These are phyloP conservation scores for Uria aalge DNA, from an alignment of 2,113 vertebrate species.

Conservation along the genomic window DNA sequence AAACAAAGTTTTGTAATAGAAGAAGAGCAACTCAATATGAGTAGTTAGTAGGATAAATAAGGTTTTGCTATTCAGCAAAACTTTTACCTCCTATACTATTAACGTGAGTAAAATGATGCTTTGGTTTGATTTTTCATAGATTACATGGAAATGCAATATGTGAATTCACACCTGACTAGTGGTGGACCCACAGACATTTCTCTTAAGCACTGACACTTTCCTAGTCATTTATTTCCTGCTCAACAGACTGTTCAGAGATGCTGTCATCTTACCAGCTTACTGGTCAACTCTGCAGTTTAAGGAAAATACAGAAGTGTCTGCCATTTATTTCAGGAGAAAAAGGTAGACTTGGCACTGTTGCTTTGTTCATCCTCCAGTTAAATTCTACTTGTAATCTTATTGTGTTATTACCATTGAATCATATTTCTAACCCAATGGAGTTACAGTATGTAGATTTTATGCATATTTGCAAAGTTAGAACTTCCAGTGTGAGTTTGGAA, in stretches of 20 bases:
- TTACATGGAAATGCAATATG: neutral
- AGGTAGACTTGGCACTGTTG: neutral
- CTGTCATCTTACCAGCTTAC: neutral
- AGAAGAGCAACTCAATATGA: neutral
- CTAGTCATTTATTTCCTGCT: neutral
- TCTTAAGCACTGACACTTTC: neutral
- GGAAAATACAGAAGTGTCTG: neutral
- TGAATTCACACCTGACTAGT: neutral
- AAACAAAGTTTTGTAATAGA: neutral
- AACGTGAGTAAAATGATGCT: neutral
- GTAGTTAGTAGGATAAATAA: neutral
- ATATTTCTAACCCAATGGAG: neutral
- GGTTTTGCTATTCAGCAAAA: neutral
- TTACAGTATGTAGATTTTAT: neutral
- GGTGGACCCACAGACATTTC: neutral
- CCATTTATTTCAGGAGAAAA: neutral
- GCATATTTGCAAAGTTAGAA: neutral
- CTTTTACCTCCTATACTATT: neutral
- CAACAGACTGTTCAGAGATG: neutral
- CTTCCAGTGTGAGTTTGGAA: neutral
- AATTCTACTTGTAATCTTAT: neutral
- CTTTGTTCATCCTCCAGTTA: neutral
- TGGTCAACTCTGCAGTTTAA: neutral
- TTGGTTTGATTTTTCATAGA: neutral
- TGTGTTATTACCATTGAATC: neutral